Evolutionary conservation across 2,113 vertebrate species (phyloP), one percentile per base, ranked within the genome.

Genomic region (Alligator sinensis): DNA sequence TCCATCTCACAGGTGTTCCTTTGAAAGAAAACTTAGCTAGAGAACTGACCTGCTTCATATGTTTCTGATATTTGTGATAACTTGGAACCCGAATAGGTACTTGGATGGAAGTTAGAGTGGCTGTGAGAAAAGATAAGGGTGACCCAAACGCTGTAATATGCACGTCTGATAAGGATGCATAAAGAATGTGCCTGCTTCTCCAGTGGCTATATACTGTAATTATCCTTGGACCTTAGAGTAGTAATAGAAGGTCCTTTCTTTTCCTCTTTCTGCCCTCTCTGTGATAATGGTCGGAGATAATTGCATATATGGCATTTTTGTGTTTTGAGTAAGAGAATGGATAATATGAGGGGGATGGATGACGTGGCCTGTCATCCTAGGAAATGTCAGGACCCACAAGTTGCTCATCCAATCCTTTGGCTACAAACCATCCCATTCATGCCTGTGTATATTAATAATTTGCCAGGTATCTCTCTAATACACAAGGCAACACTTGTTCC

Each of bases 31-130:
- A 60, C 66, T 61, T 30, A 66, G 57, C 61, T 17, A 63, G 25
- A 80, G 14, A 13, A 8, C 9, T n/a, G 34, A 57, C 3, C 10
- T 0, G 0, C 62, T 54, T 15, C 21, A 18, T 64, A 4, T 61
- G 4, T 28, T 62, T 6, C 16, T 61, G n/a, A 5, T 2, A 72
- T 5, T 76, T 91, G 59, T 11, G 60, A 62, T 30, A 64, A 4
- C 38, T 63, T 6, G 80, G 85, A 64, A 34, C 28, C 47, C 59
- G 47, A 0, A 0, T 1, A 34, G 74, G 19, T 22, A 24, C 34
- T 12, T 80, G 59, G 27, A 19, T 30, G 15, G 82, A 82, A 77
- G 64, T 18, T 61, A 28, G 61, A 11, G 74, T 27, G 3, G 6
- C 61, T 34, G 85, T 59, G 30, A 61, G 84, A 38, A 75, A 19